Evolutionary conservation across 1,140 invertebrate species (phyloP), one percentile per base, ranked within the genome.

Genomic region (Ips typographus): DNA sequence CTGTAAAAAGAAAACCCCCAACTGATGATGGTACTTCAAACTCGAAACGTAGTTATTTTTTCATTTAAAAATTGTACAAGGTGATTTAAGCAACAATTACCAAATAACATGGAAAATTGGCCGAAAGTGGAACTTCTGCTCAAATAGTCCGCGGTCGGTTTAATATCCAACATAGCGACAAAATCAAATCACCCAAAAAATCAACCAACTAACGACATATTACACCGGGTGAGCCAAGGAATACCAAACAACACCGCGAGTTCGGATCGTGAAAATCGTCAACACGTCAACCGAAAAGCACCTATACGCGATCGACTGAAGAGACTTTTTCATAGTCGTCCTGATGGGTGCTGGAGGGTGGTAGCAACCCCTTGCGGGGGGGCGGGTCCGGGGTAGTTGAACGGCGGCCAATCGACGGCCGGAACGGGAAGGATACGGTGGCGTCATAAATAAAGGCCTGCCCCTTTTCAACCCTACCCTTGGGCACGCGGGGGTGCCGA

Each of bases 61-160:
- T 22, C 22, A 22, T 22, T 22, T 22, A 22, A 22, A 22, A 22
- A 22, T 22, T 22, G 22, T 22, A 22, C 22, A 22, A 22, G 22
- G 22, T 22, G 22, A 0, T 22, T 22, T 22, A 22, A 22, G 22
- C 22, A 22, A 22, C 0, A 22, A 22, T 75, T 85, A 89, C 87
- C 87, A 82, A 89, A 89, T 75, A 89, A 83, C 87, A 89, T 89
- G 81, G 87, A 89, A 84, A 89, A 89, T 79, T 89, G 88, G 80
- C 87, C 87, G 80, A 89, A 89, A 61, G 86, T 88, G 77, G 87
- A 87, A 79, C 86, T 87, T 80, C 87, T 85, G 82, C 85, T 88
- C 76, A 89, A 83, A 80, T 88, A 88, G 84, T 89, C 87, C 77
- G 87, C 85, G 72, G 87, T 87, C 75, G 86, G 86, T 80, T 89